phyloP scores from a whole-genome alignment of 2,797 vertebrate genomes.

The Margarornis squamiger region DNA sequence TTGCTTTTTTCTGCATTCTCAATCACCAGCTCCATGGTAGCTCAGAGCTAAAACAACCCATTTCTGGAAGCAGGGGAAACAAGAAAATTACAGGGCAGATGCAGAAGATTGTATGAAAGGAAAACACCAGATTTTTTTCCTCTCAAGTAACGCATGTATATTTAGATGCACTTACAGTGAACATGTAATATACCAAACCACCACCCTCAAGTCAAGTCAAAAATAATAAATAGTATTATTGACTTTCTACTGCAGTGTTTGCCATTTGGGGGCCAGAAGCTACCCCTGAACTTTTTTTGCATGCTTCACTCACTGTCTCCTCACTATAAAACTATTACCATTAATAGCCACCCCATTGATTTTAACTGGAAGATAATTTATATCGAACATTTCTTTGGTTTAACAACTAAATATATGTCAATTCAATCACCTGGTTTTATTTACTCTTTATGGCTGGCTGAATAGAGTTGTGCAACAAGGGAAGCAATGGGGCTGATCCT shows the following conservation, averaged over 20 bases:
- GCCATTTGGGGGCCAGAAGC: background rate
- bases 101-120: background rate
- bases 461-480: background rate
- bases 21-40: background rate
- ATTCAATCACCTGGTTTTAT: background rate
- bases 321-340: background rate
- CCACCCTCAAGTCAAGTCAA: background rate
- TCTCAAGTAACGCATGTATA: background rate
- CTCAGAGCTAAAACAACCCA: background rate
- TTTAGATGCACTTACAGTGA: constrained; percentile 27
- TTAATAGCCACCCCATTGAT: background rate
- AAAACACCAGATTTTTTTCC: constrained; percentile 21
- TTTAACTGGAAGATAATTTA: background rate
- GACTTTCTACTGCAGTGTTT: background rate
- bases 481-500: background rate
- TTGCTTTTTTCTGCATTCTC: background rate
- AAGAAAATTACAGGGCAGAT: constrained; percentile 32
- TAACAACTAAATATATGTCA: background rate
- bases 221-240: background rate
- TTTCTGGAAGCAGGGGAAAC: background rate
- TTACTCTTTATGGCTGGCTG: background rate
- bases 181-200: background rate
- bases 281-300: background rate
- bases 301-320: background rate
- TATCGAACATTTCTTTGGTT: background rate